A percentile compares a stretch with the other conserved stretches of the same genome.
Evolutionary conservation across 2,113 vertebrate species (phyloP).

Genomic region (Leiothrix lutea): DNA sequence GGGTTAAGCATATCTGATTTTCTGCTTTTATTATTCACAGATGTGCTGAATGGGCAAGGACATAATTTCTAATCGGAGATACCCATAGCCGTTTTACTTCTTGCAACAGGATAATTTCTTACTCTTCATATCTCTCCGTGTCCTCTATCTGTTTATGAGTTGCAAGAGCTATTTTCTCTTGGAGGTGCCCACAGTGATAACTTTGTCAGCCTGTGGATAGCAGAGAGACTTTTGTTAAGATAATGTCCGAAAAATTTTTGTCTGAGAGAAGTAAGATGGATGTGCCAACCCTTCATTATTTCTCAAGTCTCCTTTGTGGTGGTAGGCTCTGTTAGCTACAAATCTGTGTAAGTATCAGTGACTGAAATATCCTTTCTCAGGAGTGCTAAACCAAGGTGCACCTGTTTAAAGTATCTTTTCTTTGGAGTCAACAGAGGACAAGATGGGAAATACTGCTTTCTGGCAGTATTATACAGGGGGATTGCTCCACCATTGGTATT

Average conservation of each 20-base stretch:
- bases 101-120: not conserved
- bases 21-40: not conserved
- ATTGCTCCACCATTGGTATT: rapidly evolving
- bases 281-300: not conserved
- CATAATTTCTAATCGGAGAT: not conserved
- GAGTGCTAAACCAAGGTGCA: not conserved
- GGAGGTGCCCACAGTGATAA: not conserved
- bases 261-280: not conserved
- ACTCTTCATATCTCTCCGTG: not conserved
- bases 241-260: not conserved
- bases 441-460: not conserved
- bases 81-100: not conserved
- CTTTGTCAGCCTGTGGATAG: not conserved
- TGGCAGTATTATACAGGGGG: not conserved
- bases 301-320: not conserved
- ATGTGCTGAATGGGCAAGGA: not conserved
- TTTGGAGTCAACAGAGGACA: not conserved
- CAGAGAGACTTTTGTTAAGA: not conserved
- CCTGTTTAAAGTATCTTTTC: not conserved
- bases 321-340: not conserved
- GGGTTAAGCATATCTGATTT: not conserved
- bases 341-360: not conserved
- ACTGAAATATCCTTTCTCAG: not conserved
- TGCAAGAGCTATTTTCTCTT: not conserved
- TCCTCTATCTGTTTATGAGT: not conserved